Percentiles rank a stretch among this genome's conserved stretches.
Evolutionary conservation across 2,888 invertebrate genomes (phyloP).

Genomic region (Phoronis australis): DNA sequence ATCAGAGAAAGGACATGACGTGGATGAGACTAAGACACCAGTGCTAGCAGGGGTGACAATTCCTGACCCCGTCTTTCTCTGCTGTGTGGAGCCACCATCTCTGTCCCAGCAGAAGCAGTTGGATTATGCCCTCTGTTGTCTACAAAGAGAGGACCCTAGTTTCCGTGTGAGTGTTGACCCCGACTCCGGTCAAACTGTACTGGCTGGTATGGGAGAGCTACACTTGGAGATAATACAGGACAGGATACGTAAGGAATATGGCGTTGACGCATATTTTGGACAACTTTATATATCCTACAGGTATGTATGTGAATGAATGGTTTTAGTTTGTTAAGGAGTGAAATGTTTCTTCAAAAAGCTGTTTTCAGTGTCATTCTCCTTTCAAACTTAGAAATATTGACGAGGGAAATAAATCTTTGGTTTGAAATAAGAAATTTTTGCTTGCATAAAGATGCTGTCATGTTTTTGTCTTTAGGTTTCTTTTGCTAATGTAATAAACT

Average conservation of each 20-base stretch:
- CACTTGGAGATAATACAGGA: slow-evolving; percentile 90
- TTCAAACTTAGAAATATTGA: too few species aligned
- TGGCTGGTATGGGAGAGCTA: slow-evolving; percentile 88
- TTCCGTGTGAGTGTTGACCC: slow-evolving; percentile 56
- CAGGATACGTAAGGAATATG: slow-evolving; percentile 79
- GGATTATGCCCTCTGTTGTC: slow-evolving; percentile 73
- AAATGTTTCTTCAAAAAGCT: too few species aligned
- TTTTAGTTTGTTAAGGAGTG: too few species aligned
- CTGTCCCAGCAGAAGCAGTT: slow-evolving; percentile 67
- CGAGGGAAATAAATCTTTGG: too few species aligned
- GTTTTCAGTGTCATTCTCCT: too few species aligned
- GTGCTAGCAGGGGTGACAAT: slow-evolving; percentile 62
- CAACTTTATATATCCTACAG: slow-evolving; percentile 82
- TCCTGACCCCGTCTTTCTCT: slow-evolving; percentile 94
- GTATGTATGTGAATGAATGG: too few species aligned
- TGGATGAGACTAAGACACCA: slow-evolving; percentile 13
- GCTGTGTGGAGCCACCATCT: slow-evolving; percentile 89
- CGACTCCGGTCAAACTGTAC: slow-evolving; percentile 80
- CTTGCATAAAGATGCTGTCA: too few species aligned
- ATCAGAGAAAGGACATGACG: slow-evolving; percentile 3
- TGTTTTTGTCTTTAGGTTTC: too few species aligned
- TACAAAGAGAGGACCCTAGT: slow-evolving; percentile 82
- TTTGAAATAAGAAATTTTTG: too few species aligned
- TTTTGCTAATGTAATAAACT: too few species aligned
- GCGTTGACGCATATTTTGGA: slow-evolving; percentile 84